Conservation (phyloP, 2,888 invertebrate species). For the Pilophorus perplexus region DNA sequence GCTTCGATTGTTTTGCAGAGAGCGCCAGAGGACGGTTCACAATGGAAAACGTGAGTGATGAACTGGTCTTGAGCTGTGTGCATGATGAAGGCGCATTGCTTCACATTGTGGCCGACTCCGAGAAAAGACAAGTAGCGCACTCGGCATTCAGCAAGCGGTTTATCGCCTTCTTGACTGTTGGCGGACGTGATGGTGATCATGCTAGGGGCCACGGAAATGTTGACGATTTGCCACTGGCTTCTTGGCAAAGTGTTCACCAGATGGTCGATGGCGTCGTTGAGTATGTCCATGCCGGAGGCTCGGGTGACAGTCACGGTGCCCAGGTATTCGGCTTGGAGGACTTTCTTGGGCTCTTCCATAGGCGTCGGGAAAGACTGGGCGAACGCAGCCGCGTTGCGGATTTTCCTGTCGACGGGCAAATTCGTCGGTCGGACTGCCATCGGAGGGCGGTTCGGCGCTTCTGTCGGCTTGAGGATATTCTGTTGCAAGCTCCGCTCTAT, state of each 20-base stretch:
- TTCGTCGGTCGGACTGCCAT: constrained; percentile 74
- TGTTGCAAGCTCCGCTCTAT: constrained; percentile 81
- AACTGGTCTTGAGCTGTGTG: constrained; percentile 93
- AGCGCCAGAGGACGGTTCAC: constrained; percentile 92
- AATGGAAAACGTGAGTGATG: constrained; percentile 93
- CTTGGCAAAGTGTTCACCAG: constrained; percentile 67
- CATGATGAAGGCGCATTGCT: constrained; percentile 95
- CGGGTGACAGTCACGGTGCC: constrained; percentile 78
- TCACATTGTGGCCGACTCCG: constrained; percentile 89
- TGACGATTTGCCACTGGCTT: constrained; percentile 81
- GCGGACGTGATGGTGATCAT: constrained; percentile 77
- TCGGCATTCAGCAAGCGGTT: constrained; percentile 78
- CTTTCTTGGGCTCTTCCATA: constrained; percentile 96
- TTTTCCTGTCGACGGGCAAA: constrained; percentile 72
- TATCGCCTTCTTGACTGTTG: constrained; percentile 68
- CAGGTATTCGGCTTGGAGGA: constrained; percentile 86
- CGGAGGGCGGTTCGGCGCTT: constrained; percentile 55
- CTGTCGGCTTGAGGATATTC: constrained; percentile 58
- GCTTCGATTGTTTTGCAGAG: constrained; percentile 97
- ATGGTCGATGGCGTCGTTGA: constrained; percentile 87
- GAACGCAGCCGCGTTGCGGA: constrained; percentile 60
- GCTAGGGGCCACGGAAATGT: constrained; percentile 89
- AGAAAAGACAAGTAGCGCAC: constrained; percentile 94
- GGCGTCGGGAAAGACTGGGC: constrained; percentile 89
- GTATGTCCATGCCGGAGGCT: constrained; percentile 86